These are phyloP conservation scores for Leptinotarsa juncta DNA, from an alignment of 2,888 invertebrate genomes.

Conservation along the genomic window DNA sequence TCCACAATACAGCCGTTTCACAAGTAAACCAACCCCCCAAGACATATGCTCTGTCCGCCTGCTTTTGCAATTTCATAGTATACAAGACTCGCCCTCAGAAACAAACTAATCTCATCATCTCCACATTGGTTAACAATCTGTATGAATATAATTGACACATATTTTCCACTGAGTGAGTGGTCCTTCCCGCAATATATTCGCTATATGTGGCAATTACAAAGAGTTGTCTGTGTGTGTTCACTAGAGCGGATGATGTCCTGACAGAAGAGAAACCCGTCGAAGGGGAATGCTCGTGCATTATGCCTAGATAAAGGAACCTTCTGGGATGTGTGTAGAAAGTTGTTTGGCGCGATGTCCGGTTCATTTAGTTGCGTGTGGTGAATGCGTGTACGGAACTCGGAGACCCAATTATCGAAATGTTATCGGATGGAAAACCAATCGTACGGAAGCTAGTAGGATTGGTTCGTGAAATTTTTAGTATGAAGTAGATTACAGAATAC, in stretches of 20 bases:
- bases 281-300: slow-evolving; percentile 6
- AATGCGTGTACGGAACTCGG: not conserved
- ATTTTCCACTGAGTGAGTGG: slow-evolving; percentile 30
- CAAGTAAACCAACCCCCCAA: no score
- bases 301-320: not conserved
- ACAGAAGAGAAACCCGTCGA: not conserved
- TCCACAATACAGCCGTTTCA: no score
- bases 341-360: not conserved
- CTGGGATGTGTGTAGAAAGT: not conserved
- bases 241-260: slow-evolving; percentile 2
- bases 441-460: not conserved
- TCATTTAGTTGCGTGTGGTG: not conserved
- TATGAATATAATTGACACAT: slow-evolving; percentile 29
- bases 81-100: not conserved
- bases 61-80: not conserved
- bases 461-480: not conserved
- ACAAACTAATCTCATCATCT: not conserved
- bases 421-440: not conserved
- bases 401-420: not conserved
- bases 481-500: not conserved
- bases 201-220: slow-evolving; percentile 3
- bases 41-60: no score
- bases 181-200: slow-evolving; percentile 9
- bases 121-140: slow-evolving; percentile 29
- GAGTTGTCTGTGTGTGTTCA: not conserved